These are phyloP conservation scores for Miltochrista miniata DNA, from an alignment of 2,888 invertebrate species.

Conservation along the genomic window DNA sequence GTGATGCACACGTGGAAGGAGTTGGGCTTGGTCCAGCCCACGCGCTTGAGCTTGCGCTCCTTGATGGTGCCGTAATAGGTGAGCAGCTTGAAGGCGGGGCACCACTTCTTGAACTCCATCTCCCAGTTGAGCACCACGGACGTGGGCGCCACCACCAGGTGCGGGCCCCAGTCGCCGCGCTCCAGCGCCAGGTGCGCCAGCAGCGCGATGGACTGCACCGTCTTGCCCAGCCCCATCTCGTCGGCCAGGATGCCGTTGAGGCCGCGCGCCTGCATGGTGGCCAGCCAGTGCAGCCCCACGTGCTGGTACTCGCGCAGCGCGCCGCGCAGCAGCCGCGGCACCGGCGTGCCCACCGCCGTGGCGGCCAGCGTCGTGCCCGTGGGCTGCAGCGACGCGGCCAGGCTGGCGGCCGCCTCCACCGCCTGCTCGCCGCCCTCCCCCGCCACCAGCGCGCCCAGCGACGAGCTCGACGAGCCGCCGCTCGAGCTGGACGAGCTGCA, in stretches of 20 bases:
- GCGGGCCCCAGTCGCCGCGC: constrained; percentile 98
- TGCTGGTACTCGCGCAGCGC: constrained; percentile 97
- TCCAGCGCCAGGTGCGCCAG: constrained; percentile 97
- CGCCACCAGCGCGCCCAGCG: constrained; percentile 49
- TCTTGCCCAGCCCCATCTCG: constrained; percentile 99
- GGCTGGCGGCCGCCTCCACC: constrained; percentile 95
- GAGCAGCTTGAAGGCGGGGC: constrained; percentile 98
- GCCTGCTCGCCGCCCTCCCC: constrained; percentile 57
- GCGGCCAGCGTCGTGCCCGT: constrained; percentile 98
- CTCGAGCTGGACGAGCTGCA: constrained; percentile 38
- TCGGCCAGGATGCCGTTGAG: constrained; percentile 98
- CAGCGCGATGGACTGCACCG: constrained; percentile 97
- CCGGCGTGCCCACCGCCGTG: constrained; percentile 95
- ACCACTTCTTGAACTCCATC: constrained; percentile 99
- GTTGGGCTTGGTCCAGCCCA: constrained; percentile 99
- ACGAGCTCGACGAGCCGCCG: constrained; percentile 49
- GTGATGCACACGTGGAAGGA: constrained; percentile 99
- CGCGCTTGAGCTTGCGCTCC: constrained; percentile 95
- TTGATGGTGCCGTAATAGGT: constrained; percentile 99
- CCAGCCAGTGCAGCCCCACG: constrained; percentile 98
- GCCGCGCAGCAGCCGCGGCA: constrained; percentile 96
- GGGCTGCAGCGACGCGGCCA: constrained; percentile 98
- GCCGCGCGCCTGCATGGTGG: constrained; percentile 97
- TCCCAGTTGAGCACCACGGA: constrained; percentile 99
- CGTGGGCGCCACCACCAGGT: constrained; percentile 99